Base-by-base conservation (phyloP, 2,797 vertebrate species). In the Loriculus beryllinus region DNA sequence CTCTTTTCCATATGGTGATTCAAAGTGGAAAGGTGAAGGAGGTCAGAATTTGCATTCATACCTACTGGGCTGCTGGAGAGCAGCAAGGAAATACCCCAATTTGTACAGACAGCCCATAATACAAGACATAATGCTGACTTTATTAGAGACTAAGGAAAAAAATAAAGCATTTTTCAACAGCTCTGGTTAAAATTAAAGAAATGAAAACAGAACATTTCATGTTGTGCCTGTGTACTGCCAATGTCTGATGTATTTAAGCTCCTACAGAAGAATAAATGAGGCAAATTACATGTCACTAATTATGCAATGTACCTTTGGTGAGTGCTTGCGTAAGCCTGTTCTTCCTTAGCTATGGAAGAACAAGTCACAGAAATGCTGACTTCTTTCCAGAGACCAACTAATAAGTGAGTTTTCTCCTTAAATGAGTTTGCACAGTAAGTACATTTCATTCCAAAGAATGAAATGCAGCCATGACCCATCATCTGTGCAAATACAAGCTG, bases 331-430 rank as follows among this genome's bases (percentile, higher is more conserved):
- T 82, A 35, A 86, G 62, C 91, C 54, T 86, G 93, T 15, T 86
- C 83, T 62, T 69, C 45, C 40, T 82, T 3, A 47, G 49, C 39
- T 40, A 35, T 1, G 39, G 70, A 57, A 84, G 75, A 93, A 82
- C 91, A 89, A 76, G 87, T 70, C 87, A 85, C 63, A 88, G 86
- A 92, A 96, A 84, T 9, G 75, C 91, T 91, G 78, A 93, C 67
- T 85, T 47, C 59, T 45, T 92, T 60, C 65, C 77, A 71, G n/a
- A 75, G 17, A 5, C 31, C 40, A 51, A n/a, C 57, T 17, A 26
- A 86, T 65, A 65, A 83, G 42, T 7, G 71, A 72, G 59, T 63
- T 77, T 21, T 49, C 69, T 37, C 76, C 85, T 85, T 51, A 29
- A 35, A 51, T 8, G 59, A 93, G 84, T 77, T 85, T 87, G 82